Percentiles rank a stretch among this genome's conserved stretches.
Conservation (phyloP, 2,888 invertebrate genomes). For the Leptinotarsa peninsularis region DNA sequence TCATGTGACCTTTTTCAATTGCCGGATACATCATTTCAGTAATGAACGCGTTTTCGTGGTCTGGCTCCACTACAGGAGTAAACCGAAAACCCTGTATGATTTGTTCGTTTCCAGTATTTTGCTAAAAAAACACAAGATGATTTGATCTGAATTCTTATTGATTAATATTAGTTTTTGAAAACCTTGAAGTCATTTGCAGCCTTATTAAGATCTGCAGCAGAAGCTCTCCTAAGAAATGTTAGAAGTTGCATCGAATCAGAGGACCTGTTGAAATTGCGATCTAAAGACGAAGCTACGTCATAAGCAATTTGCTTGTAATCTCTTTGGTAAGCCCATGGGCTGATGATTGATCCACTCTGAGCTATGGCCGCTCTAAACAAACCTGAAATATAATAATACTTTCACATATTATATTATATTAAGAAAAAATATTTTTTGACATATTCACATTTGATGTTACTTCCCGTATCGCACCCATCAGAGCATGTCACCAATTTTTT, state of each 20-base stretch:
- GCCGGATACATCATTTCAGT: slow-evolving; percentile 46
- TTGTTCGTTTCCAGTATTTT: slow-evolving; percentile 42
- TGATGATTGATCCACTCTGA: slow-evolving; percentile 50
- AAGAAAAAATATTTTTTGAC: no score
- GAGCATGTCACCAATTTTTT: no score
- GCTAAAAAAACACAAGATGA: slow-evolving; percentile 31
- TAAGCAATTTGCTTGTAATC: slow-evolving; percentile 54
- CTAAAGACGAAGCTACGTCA: slow-evolving; percentile 50
- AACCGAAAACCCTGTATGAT: slow-evolving; percentile 48
- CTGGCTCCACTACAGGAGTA: slow-evolving; percentile 47
- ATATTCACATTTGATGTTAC: no score
- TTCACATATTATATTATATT: no score
- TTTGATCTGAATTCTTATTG: neutral
- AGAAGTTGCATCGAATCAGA: slow-evolving; percentile 44
- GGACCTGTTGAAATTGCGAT: slow-evolving; percentile 47
- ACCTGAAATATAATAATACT: slow-evolving; percentile 35
- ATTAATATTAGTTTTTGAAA: neutral
- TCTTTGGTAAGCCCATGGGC: slow-evolving; percentile 51
- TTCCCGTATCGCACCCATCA: no score
- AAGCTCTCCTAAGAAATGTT: slow-evolving; percentile 45
- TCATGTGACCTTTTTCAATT: slow-evolving; percentile 42
- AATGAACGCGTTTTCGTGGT: slow-evolving; percentile 47
- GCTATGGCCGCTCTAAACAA: slow-evolving; percentile 49
- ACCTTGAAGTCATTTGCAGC: slow-evolving; percentile 22
- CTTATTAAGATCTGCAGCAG: slow-evolving; percentile 36